Evolutionary conservation across 2,888 invertebrate species (phyloP).

Genomic region (Tinea trinotella): DNA sequence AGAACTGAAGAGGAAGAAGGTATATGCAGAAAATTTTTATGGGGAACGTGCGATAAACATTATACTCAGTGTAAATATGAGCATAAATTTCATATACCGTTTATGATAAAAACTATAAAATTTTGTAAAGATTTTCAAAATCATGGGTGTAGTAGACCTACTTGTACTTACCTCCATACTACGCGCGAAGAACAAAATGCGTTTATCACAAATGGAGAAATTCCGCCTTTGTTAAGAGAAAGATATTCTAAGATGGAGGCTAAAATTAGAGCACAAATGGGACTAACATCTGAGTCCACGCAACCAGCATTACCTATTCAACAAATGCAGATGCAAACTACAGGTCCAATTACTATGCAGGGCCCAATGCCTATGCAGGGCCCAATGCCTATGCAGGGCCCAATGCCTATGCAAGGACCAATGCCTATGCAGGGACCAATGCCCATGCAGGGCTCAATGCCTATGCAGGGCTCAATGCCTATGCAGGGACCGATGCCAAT

Average conservation of each 20-base stretch:
- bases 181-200: slow-evolving; percentile 45
- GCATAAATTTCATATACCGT: slow-evolving; percentile 44
- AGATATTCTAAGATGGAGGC: slow-evolving; percentile 32
- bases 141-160: slow-evolving; percentile 41
- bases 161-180: slow-evolving; percentile 49
- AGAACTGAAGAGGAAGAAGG: slow-evolving; percentile 22
- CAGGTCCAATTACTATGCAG: background rate
- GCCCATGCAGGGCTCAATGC: too few species aligned
- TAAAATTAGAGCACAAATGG: background rate
- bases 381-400: too few species aligned
- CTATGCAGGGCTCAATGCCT: too few species aligned
- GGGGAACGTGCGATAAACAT: slow-evolving; percentile 51
- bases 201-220: slow-evolving; percentile 38
- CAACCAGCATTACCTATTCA: background rate
- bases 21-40: slow-evolving; percentile 48
- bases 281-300: background rate
- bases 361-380: too few species aligned
- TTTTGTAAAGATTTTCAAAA: slow-evolving; percentile 61
- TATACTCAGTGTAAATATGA: slow-evolving; percentile 39
- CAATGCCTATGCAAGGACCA: too few species aligned
- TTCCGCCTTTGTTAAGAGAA: slow-evolving; percentile 44
- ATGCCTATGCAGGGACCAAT: too few species aligned
- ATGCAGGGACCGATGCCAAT: too few species aligned
- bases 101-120: slow-evolving; percentile 45
- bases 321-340: background rate